Base-by-base conservation (phyloP, 2,113 vertebrate species). In the Periophthalmus modestus region DNA sequence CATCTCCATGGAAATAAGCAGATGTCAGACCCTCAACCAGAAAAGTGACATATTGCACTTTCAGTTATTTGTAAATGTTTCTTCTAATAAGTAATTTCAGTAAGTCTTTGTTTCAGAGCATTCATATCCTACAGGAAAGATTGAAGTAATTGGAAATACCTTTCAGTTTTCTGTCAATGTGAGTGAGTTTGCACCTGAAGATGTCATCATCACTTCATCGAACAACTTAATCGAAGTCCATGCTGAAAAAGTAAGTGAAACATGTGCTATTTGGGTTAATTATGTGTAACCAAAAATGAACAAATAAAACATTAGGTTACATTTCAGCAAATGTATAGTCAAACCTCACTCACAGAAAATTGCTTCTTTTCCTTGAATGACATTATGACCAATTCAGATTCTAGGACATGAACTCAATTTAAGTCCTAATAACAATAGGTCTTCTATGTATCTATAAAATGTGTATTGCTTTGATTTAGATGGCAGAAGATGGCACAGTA, bases 171-270 rank as follows among this genome's bases (percentile, higher is more conserved):
- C 94, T 0, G 94, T 97, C 68, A 95, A 97, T 0, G 95, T 96
- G 82, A 94, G 93, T 0, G 95, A 96, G 81, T 98, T 97, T 82
- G 94, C 94, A 33, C 95, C 96, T 0, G 95, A 97, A 72, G 95
- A 98, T 79, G 95, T 96, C 69, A 93, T 97, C 0, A 92, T 97
- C 80, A 96, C 93, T 78, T 95, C 94, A 3, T 96, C 95, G 68
- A 96, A 97, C 90, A 96, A 96, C 88, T 92, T 95, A 78, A 96
- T 97, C 1, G 93, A 96, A 79, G 94, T 98, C 73, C 93, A 92
- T 1, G 96, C 95, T 0, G 96, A 98, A 90, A 98, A 98, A 95
- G 97, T 97, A 88, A 93, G 92, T 18, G 54, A 16, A 34, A 34
- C n/a, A 16, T 23, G 63, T 66, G n/a, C 48, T 2, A 23, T 13